Base-by-base conservation (phyloP, 2,888 invertebrate species). In the Scaptomyza cyrtandrae region DNA sequence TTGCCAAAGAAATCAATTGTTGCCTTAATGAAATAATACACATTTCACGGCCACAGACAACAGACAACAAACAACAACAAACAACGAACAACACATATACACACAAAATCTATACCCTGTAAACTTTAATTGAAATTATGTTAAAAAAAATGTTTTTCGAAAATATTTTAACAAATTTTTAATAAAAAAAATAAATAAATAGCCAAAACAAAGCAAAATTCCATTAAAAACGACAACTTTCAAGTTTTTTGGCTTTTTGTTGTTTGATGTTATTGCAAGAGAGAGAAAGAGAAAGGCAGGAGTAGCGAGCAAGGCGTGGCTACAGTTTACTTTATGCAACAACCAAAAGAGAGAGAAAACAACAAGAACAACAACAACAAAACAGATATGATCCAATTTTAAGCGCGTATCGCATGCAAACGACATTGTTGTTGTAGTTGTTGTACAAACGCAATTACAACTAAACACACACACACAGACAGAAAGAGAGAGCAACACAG, bases 391-490 rank as follows among this genome's bases (percentile, higher is more conserved):
- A 80, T 83, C 83, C 80, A 80, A 83, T 80, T 83, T 80, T 78
- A 71, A 80, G 65, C 79, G 79, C 76, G 79, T 79, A 79, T 79
- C 79, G 78, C 78, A 78, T 78, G 78, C 75, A 78, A 78, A 72
- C 71, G 41, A 64, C 60, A 71, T 6, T 27, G 27, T 4, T 74
- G 60, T 61, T 35, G 52, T 37, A 24, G 72, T 52, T 65, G 74
- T 71, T 71, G 72, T 70, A 80, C 84, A 85, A 83, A 85, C 82
- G 83, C 82, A 83, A 83, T 83, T 83, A 83, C 86, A 82, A 86
- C 83, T 73, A 80, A 84, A 70, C 66, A 72, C 72, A 73, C 70
- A 78, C 60, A 66, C 68, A n/a, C n/a, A n/a, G n/a, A n/a, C 19
- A 19, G 19, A 19, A 80, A 75, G 6, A 29, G 27, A 29, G 6